A percentile compares a stretch with the other conserved stretches of the same genome.
These are phyloP conservation scores for Pseudoatta argentina DNA, from an alignment of 1,140 invertebrate genomes.

Conservation along the genomic window DNA sequence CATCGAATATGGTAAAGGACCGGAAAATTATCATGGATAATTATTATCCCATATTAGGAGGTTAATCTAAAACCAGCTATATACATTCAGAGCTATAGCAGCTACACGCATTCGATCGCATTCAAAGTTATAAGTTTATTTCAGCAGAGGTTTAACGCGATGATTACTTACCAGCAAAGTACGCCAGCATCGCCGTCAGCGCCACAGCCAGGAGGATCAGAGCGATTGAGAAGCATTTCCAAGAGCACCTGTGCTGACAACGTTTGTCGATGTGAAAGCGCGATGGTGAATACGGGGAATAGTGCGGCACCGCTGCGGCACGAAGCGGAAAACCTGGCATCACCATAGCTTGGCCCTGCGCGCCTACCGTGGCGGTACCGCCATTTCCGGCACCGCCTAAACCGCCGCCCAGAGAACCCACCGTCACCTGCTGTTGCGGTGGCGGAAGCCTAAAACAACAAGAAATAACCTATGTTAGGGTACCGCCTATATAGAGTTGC, in stretches of 20 bases:
- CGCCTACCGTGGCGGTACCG: conserved; percentile 85
- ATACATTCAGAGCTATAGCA: neutral
- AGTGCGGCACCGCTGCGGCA: conserved; percentile 90
- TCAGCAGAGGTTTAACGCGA: neutral
- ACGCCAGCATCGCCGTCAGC: conserved; percentile 95
- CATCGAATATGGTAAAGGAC: too few species aligned
- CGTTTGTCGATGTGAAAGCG: conserved; percentile 97
- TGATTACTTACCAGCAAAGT: conserved; percentile 95
- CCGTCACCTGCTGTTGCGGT: conserved; percentile 86
- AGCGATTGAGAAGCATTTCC: conserved; percentile 97
- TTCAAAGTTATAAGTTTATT: conserved; percentile 31
- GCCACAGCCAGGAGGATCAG: conserved; percentile 95
- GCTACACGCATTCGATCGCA: too few species aligned
- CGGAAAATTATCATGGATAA: too few species aligned
- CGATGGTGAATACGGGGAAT: conserved; percentile 94
- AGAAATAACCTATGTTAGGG: conserved; percentile 12
- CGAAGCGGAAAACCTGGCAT: conserved; percentile 93
- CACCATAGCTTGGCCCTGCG: conserved; percentile 88
- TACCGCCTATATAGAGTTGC: neutral
- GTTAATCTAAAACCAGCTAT: neutral
- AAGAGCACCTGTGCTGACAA: conserved; percentile 96
- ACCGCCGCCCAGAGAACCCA: conserved; percentile 81
- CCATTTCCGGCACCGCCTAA: conserved; percentile 81
- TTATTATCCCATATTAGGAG: too few species aligned
- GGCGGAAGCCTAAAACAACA: conserved; percentile 85